Evolutionary conservation across 2,113 vertebrate species (phyloP), one percentile per base, ranked within the genome.

Genomic region (Alouatta palliata): DNA sequence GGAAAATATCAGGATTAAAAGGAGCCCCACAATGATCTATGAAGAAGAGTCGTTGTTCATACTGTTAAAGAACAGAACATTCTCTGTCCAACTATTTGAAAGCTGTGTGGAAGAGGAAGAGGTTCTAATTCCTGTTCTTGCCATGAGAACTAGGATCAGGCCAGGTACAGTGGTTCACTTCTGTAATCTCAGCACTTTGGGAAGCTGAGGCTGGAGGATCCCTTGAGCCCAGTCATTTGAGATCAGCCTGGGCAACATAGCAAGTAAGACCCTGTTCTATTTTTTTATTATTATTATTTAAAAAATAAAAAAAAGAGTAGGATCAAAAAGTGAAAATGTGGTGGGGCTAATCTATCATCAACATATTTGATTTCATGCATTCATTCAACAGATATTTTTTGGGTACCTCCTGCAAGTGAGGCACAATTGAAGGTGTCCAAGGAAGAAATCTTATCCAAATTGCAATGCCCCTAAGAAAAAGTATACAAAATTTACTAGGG

Each of bases 81-180:
- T 58, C 3, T 25, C 8, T 2, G 7, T 19, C 30, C 20, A 23
- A 16, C 14, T 56, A 9, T 12, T 11, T 12, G 80, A n/a, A 58
- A 54, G 43, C 37, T 8, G 5, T 5, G 0, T 2, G 5, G 10
- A 77, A 68, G 52, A 86, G 27, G 27, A 43, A 0, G 13, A 4
- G 35, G 81, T 19, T 66, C 64, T 66, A 32, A 35, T 27, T 61
- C 9, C 68, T 49, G 21, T 6, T 35, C 54, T 27, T 27, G 37
- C 32, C 52, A 1, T 27, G 4, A 66, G 32, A 56, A 11, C 27
- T 5, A 54, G 35, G 52, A 14, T 49, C n/a, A 10, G 58, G 58
- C 25, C 10, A 2, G 58, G 25, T 4, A 4, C 4, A 27, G 58
- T 61, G 25, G 58, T 25, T 61, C 25, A 27, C 58, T 27, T 61